These are phyloP conservation scores for Parapsyche elsis DNA, from an alignment of 1,140 invertebrate genomes.

Conservation along the genomic window DNA sequence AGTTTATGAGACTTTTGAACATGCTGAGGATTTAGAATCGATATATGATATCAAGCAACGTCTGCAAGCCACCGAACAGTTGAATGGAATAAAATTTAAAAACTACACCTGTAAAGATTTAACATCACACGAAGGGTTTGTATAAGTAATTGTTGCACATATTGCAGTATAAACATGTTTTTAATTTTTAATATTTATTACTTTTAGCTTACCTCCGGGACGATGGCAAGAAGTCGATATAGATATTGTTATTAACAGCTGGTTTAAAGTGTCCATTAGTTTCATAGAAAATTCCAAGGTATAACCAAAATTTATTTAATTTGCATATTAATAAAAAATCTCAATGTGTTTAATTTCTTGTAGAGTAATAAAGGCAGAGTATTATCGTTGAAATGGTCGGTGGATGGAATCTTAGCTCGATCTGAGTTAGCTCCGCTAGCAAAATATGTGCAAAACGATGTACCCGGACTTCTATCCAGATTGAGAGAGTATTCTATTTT, in stretches of 20 bases:
- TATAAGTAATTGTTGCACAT: not conserved
- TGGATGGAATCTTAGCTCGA: not conserved
- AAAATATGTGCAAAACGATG: not conserved
- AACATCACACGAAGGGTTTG: conserved; percentile 9
- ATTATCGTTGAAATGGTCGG: not conserved
- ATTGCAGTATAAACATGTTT: not conserved
- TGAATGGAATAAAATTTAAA: conserved; percentile 11
- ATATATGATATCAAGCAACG: not conserved
- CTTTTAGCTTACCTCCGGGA: conserved; percentile 12
- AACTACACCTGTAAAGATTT: conserved; percentile 9
- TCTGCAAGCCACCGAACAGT: not conserved
- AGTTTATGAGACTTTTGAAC: not conserved
- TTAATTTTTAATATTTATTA: too few relatives aligned
- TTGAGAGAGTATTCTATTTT: conserved; percentile 19
- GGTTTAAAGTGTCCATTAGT: not conserved
- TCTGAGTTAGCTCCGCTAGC: conserved; percentile 8
- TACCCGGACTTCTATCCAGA: conserved; percentile 2
- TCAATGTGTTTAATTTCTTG: not conserved
- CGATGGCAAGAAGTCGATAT: not conserved
- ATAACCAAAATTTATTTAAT: not conserved
- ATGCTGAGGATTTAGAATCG: conserved; percentile 1
- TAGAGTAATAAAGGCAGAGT: not conserved
- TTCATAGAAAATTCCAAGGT: conserved; percentile 29
- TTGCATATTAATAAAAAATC: not conserved
- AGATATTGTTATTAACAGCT: conserved; percentile 1